These are phyloP conservation scores for Cetonia aurata DNA, from an alignment of 2,888 invertebrate species.

Conservation along the genomic window DNA sequence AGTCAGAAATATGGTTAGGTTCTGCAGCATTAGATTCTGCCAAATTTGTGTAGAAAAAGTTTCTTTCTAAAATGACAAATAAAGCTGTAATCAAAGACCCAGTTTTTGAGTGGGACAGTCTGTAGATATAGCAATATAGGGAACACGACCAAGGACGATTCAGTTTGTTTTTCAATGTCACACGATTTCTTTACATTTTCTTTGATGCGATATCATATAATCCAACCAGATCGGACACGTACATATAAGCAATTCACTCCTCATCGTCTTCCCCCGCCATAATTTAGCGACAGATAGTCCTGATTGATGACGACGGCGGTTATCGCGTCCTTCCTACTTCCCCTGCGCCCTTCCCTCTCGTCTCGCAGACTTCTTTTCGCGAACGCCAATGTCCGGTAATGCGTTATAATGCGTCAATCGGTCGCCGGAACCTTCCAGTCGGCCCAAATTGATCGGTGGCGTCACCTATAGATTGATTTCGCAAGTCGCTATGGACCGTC, in stretches of 20 bases:
- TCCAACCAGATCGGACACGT: background rate
- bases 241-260: background rate
- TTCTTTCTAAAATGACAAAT: no score
- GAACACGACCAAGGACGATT: no score
- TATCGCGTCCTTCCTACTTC: constrained; percentile 54
- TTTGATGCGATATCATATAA: background rate
- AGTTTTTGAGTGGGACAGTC: no score
- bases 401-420: constrained; percentile 39
- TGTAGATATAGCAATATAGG: no score
- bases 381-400: constrained; percentile 57
- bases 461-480: constrained; percentile 46
- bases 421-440: constrained; percentile 14
- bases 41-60: no score
- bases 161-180: no score
- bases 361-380: constrained; percentile 57
- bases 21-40: no score
- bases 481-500: constrained; percentile 19
- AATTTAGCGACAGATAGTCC: constrained; percentile 57
- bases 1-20: no score
- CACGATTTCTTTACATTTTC: no score
- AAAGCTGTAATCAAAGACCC: no score
- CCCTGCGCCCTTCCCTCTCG: constrained; percentile 55
- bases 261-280: background rate
- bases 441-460: constrained; percentile 34
- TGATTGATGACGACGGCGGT: constrained; percentile 64